Percentiles rank a stretch among this genome's conserved stretches.
Evolutionary conservation across 2,888 invertebrate species (phyloP).

Genomic region (Heliconius erato): DNA sequence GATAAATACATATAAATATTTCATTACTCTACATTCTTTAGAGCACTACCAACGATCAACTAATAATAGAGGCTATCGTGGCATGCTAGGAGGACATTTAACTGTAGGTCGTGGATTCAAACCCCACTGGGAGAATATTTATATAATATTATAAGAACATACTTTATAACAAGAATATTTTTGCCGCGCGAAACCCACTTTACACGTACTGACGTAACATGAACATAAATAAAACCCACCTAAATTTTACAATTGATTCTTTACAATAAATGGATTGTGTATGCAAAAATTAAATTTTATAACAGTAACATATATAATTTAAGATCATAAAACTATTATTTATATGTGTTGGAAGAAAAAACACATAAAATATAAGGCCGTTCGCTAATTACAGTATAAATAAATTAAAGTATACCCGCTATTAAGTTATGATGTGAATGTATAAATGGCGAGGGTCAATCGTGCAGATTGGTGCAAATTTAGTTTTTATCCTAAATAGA

Average conservation of each 20-base stretch:
- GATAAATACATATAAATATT: too few relatives aligned
- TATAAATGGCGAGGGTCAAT: not conserved
- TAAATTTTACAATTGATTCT: too few relatives aligned
- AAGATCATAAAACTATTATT: conserved; percentile 22
- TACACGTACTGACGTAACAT: not conserved
- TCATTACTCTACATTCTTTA: too few relatives aligned
- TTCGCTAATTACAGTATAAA: conserved; percentile 7
- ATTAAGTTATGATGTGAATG: not conserved
- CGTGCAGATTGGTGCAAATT: not conserved
- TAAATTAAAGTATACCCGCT: not conserved
- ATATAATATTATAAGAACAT: too few relatives aligned
- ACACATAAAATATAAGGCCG: not conserved
- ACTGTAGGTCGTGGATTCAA: too few relatives aligned
- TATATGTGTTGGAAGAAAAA: not conserved
- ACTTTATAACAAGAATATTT: not conserved
- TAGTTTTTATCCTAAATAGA: not conserved
- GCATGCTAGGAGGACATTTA: too few relatives aligned
- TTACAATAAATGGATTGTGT: not conserved
- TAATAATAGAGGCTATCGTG: too few relatives aligned
- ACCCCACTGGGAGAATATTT: too few relatives aligned
- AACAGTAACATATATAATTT: conserved; percentile 26
- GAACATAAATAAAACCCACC: not conserved
- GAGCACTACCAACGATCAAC: too few relatives aligned
- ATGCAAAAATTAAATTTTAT: conserved; percentile 15
- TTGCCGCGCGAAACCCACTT: not conserved